Percentiles rank a stretch among this genome's conserved stretches.
Conservation (phyloP, 2,888 invertebrate species). For the Leptinotarsa peninsularis region DNA sequence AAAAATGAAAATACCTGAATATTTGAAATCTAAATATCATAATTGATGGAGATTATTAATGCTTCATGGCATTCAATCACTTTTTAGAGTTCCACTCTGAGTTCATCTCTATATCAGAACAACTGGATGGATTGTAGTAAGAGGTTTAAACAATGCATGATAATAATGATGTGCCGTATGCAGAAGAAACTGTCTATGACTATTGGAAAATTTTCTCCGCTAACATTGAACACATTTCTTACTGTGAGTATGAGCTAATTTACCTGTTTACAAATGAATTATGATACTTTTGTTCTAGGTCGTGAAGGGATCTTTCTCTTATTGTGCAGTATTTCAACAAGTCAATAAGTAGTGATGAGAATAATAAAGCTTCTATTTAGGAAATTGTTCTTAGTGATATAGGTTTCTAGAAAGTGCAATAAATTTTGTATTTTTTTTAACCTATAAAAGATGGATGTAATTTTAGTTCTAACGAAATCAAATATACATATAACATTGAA, state of each 20-base stretch:
- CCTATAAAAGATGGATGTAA: too few species aligned
- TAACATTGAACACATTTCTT: slow-evolving; percentile 21
- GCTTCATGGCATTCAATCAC: background rate
- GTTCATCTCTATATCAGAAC: slow-evolving; percentile 5
- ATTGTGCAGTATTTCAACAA: slow-evolving; percentile 18
- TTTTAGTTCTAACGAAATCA: too few species aligned
- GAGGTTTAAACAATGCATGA: slow-evolving; percentile 21
- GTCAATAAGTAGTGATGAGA: slow-evolving; percentile 12
- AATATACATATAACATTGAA: too few species aligned
- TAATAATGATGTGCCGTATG: slow-evolving; percentile 24
- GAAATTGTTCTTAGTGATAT: too few species aligned
- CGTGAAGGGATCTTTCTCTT: slow-evolving; percentile 12
- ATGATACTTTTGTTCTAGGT: slow-evolving; percentile 6
- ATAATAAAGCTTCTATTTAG: background rate
- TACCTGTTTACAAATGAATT: background rate
- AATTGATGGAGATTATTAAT: too few species aligned
- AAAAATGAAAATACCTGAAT: background rate
- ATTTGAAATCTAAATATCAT: background rate
- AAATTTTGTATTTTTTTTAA: too few species aligned
- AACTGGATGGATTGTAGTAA: slow-evolving; percentile 23
- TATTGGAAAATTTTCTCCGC: slow-evolving; percentile 27
- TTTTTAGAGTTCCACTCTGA: slow-evolving; percentile 19
- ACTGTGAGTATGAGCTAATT: slow-evolving; percentile 2
- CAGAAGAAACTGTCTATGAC: slow-evolving; percentile 20
- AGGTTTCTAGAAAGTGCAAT: background rate